Base-by-base conservation (phyloP, 2,888 invertebrate genomes). In the Tenthredo notha region DNA sequence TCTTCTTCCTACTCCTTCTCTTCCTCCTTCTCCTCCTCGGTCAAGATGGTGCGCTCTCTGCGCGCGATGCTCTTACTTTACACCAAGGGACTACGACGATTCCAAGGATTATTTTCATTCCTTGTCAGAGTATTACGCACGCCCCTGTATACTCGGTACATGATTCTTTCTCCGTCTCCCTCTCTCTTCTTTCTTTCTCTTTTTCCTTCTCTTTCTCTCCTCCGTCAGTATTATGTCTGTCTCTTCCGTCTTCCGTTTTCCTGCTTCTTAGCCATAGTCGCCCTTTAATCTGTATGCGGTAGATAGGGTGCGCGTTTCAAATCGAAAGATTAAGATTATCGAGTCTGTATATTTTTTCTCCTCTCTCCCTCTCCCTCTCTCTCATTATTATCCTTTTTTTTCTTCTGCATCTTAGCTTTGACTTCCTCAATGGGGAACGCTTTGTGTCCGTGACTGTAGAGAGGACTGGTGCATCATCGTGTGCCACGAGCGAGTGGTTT, bases 21-120 rank as follows among this genome's bases (percentile, higher is more conserved):
- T 77, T 47, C 47, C 72, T 75, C 84, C 65, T 78, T 65, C 54
- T 75, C 86, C 87, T 87, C 88, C 50, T 77, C 54, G 77, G 77
- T 77, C 77, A 77, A 77, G 77, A 77, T 77, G 77, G 77, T 77
- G 50, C 29, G 77, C 50, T 67, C 67, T 67, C 33, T 33, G 15
- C 29, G 47, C 72, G 33, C 77, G 47, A 74, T 74, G 43, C 74
- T 74, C 43, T 25, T 77, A 50, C 50, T 77, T 18, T 77, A 29
- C 74, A 74, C 43, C 43, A 40, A 25, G 40, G 21, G 21, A 74
- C 72, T 37, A 70, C 70, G 37, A 18, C 6, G 70, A 29, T 70
- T 70, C 70, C 37, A 78, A 58, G 78, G 78, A 78, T 78, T 78
- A 78, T 78, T 78, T 58, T 78, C 29, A 78, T 58, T 78, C n/a